A percentile compares a stretch with the other conserved stretches of the same genome.
phyloP scores from a whole-genome alignment of 2,113 vertebrate species.

The Grallaria varia region DNA sequence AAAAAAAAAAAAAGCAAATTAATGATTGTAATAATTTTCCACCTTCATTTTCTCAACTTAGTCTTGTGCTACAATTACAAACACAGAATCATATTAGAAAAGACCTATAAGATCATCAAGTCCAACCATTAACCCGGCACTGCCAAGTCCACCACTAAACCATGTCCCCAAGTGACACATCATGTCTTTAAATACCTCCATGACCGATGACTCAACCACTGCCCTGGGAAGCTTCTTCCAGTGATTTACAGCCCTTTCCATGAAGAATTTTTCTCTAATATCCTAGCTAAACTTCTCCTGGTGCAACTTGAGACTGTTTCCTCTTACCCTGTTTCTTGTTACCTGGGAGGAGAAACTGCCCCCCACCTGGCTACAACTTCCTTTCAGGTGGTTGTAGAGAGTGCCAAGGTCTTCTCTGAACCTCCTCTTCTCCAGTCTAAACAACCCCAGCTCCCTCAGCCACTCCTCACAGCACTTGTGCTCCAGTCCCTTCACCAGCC shows the following conservation, averaged over 20 bases:
- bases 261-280: not conserved
- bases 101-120: not conserved
- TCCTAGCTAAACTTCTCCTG: not conserved
- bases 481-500: no score
- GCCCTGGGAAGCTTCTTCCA: not conserved
- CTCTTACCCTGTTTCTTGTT: not conserved
- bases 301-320: not conserved
- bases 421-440: not conserved
- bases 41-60: not conserved
- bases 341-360: not conserved
- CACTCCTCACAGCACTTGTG: no score
- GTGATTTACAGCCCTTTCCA: no score
- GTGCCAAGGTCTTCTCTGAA: not conserved
- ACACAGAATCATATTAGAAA: not conserved
- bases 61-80: not conserved
- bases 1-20: not conserved
- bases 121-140: no score
- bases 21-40: not conserved
- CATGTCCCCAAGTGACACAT: no score
- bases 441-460: not conserved
- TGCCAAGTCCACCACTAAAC: not conserved
- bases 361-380: not conserved
- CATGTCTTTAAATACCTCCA: not conserved
- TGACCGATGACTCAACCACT: not conserved
- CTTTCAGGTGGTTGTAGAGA: not conserved